Conservation (phyloP, 2,113 vertebrate genomes). For the Chunga burmeisteri region DNA sequence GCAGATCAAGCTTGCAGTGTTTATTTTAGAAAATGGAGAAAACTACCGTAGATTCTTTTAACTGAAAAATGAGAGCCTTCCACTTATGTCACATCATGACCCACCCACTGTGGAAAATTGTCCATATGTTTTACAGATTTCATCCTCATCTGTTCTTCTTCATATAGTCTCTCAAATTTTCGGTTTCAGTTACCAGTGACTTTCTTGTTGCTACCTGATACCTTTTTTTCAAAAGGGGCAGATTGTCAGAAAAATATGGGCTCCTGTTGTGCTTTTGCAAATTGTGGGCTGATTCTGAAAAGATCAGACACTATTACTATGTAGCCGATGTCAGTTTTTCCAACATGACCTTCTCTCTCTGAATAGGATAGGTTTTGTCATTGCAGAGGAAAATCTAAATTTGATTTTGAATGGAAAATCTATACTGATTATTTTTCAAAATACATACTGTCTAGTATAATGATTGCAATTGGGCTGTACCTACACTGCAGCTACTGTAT, state of each 20-base stretch:
- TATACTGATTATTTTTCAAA: neutral
- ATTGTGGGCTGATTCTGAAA: slow-evolving; percentile 9
- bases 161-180: neutral
- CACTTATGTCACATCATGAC: neutral
- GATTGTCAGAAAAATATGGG: neutral
- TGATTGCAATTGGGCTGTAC: neutral
- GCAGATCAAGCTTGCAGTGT: fast-evolving
- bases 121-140: neutral
- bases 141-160: neutral
- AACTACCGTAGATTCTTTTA: neutral
- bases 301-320: neutral
- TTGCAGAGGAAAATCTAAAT: neutral
- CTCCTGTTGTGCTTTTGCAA: neutral
- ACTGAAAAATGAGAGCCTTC: neutral
- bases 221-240: slow-evolving; percentile 2
- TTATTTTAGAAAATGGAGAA: neutral
- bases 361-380: neutral
- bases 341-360: slow-evolving; percentile 2
- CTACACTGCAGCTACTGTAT: neutral
- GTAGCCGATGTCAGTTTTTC: slow-evolving; percentile 3
- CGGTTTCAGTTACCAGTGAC: neutral
- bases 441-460: neutral
- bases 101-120: neutral
- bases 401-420: slow-evolving; percentile 2
- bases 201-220: neutral